Evolutionary conservation across 2,113 vertebrate species (phyloP).

Genomic region (Macquaria australasica): DNA sequence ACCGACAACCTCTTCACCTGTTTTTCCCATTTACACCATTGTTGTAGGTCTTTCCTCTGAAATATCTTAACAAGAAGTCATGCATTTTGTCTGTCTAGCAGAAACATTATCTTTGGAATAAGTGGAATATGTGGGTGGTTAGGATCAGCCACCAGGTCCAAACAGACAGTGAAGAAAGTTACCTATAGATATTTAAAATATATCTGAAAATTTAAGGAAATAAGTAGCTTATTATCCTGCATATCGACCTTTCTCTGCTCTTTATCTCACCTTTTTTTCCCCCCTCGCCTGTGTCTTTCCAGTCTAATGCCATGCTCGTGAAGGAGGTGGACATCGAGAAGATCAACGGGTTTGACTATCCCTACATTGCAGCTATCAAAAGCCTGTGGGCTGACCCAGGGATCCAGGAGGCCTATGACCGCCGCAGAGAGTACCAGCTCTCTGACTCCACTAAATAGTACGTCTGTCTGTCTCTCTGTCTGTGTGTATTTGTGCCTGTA

Average conservation of each 20-base stretch:
- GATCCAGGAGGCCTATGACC: slow-evolving; percentile 89
- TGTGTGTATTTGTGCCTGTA: not conserved
- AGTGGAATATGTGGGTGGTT: slow-evolving; percentile 35
- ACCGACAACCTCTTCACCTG: not conserved
- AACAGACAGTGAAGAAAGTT: slow-evolving; percentile 1
- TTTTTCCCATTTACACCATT: not conserved
- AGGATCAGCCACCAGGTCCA: slow-evolving; percentile 2
- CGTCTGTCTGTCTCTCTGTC: slow-evolving; percentile 57
- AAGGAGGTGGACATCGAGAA: slow-evolving; percentile 92
- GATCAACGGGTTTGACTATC: slow-evolving; percentile 82
- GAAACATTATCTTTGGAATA: slow-evolving; percentile 29
- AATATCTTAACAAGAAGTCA: not conserved
- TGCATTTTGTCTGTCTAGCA: slow-evolving; percentile 32
- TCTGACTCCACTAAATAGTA: slow-evolving; percentile 93
- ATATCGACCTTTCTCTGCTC: not conserved
- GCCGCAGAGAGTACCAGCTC: slow-evolving; percentile 91
- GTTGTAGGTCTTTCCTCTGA: not conserved
- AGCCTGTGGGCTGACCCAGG: slow-evolving; percentile 89
- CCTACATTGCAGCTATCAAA: slow-evolving; percentile 82
- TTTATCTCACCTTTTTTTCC: not conserved
- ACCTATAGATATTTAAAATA: not conserved
- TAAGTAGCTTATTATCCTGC: not conserved
- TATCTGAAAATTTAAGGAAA: not conserved
- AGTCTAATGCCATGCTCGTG: slow-evolving; percentile 88
- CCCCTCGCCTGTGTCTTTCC: slow-evolving; percentile 9